These are phyloP conservation scores for Pituophis catenifer DNA, from an alignment of 2,113 vertebrate species.

Conservation along the genomic window DNA sequence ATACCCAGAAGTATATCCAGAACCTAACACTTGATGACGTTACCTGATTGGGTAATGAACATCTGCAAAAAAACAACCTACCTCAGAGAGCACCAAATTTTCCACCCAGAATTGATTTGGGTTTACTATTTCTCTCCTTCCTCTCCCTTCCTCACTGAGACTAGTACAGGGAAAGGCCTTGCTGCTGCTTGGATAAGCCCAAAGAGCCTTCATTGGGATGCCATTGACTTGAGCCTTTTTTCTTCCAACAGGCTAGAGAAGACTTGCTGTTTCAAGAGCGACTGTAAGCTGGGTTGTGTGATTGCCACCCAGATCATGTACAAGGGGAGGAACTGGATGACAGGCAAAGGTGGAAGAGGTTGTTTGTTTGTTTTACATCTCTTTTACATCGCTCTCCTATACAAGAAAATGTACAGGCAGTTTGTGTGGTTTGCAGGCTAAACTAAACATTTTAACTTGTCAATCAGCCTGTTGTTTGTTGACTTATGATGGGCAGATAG, in stretches of 20 bases:
- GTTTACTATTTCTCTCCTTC: neutral
- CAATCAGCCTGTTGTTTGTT: conserved; percentile 85
- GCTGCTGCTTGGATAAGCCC: neutral
- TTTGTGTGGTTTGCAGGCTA: conserved; percentile 70
- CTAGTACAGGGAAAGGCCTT: neutral
- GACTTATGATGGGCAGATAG: conserved; percentile 85
- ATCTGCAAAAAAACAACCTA: neutral
- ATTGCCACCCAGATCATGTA: neutral
- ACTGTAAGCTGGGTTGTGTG: neutral
- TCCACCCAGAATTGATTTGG: neutral
- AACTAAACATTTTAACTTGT: conserved; percentile 83
- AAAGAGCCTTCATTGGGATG: neutral
- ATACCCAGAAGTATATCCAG: neutral
- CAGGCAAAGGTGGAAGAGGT: conserved; percentile 38
- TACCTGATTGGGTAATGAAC: neutral
- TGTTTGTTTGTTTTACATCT: conserved; percentile 71
- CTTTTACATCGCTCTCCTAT: conserved; percentile 65
- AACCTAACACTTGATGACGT: neutral
- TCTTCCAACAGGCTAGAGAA: neutral
- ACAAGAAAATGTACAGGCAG: conserved; percentile 70
- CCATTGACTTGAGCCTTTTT: accelerated
- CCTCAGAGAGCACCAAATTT: neutral
- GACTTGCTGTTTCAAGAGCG: neutral
- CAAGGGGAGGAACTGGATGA: neutral
- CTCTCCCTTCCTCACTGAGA: neutral